phyloP scores from a whole-genome alignment of 2,888 invertebrate species.

The Dynastes hyllus region DNA sequence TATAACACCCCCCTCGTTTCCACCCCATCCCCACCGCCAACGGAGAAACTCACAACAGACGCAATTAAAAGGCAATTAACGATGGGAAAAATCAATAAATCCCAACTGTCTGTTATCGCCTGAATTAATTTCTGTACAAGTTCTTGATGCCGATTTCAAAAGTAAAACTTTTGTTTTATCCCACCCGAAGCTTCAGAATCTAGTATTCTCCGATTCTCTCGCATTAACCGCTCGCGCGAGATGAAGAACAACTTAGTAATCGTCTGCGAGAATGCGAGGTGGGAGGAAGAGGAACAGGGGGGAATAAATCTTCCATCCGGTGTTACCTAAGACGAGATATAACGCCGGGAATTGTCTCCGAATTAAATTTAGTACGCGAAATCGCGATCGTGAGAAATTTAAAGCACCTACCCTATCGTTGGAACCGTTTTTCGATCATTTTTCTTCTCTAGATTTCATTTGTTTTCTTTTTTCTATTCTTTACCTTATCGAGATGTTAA shows the following conservation, averaged over 20 bases:
- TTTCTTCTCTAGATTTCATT: neutral
- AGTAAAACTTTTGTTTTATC: conserved; percentile 12
- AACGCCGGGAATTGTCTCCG: conserved; percentile 2
- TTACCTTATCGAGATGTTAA: neutral
- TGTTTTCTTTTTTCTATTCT: neutral
- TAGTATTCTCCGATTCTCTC: neutral
- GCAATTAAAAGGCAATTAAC: conserved; percentile 53
- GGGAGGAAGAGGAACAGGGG: neutral
- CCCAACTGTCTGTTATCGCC: conserved; percentile 12
- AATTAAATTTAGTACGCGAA: conserved; percentile 5
- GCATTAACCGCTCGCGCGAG: neutral
- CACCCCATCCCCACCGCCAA: neutral
- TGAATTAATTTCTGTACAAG: conserved; percentile 8
- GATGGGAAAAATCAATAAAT: conserved; percentile 50
- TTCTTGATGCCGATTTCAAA: conserved; percentile 5
- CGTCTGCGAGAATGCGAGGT: neutral
- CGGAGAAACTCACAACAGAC: conserved; percentile 10
- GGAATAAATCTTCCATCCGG: conserved; percentile 7
- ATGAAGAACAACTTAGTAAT: neutral
- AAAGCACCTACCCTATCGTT: neutral
- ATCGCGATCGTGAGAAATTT: neutral
- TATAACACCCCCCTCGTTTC: no score
- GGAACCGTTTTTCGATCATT: neutral
- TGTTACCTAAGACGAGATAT: neutral
- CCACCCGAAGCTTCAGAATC: neutral